Evolutionary conservation across 64 coral and sea anemone genomes (phyloP), one percentile per base, ranked within the genome.

Genomic region (Pocillopora damicornis): DNA sequence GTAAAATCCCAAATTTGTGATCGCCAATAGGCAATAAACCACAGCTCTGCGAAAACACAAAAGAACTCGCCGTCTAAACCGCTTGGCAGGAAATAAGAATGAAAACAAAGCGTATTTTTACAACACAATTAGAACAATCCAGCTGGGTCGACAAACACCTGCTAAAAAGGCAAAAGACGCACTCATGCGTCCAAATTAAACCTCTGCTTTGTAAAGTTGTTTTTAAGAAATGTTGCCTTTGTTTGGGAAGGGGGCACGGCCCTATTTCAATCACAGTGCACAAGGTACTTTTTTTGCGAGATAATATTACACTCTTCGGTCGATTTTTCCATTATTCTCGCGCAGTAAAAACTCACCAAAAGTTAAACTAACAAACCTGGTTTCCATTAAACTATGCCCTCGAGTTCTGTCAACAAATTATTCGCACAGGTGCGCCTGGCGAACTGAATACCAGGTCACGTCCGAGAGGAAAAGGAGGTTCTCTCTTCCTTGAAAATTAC

Each of bases 71-170:
- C 37, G 81, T 42, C 64, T 57, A 16, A 58, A 13, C 37, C 18
- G 68, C 10, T 42, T 71, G 61, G 63, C 65, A 11, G 20, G 11
- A 85, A 85, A 71, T n/a, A 16, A 85, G 61, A 15, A 73, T 2
- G 16, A 20, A 37, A 71, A 57, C 12, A 72, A 57, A 26, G 35
- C 35, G 30, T 63, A 63, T 61, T 37, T 64, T 81, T 81, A 34
- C 26, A 63, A 81, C 25, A 36, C 79, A 81, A 81, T 11, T 15
- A 8, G 16, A 60, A 81, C 17, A 18, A 4, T 45, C 38, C 81
- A 85, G 81, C 64, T 85, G 81, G 35, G 36, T 26, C 11, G 23
- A 72, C 42, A 85, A 85, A 85, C 81, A 85, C 81, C 81, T 85
- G 81, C 79, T 67, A 83, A 66, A 38, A 14, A 18, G 1, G 67